Base-by-base conservation (phyloP, 2,888 invertebrate genomes). In the Drosophila greeni region DNA sequence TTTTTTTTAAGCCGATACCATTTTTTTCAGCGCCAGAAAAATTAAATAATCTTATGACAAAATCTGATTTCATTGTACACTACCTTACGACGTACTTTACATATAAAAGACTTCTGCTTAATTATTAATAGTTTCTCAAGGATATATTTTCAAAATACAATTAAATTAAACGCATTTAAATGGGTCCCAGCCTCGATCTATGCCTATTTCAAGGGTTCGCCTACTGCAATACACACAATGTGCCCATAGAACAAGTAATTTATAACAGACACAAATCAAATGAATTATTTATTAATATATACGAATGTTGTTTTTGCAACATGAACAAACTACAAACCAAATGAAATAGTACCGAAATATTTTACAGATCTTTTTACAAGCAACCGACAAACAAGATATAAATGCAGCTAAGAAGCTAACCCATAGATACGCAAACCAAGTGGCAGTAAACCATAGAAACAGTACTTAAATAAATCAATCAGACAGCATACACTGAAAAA, bases 161-260 rank as follows among this genome's bases (percentile, higher is more conserved):
- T 23, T 40, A 14, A 14, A 23, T 23, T 23, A 14, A 23, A 8
- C 8, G 8, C 9, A 23, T 24, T 8, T 11, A 29, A 16, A 29
- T 9, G 29, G 37, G 55, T 66, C 36, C 48, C 57, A 39, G 58
- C 11, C 8, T 33, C 14, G 24, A 36, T 49, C 51, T 57, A 26
- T 24, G 31, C 37, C 37, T 34, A 31, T 31, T 14, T 43, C 45
- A 47, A 54, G 26, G 11, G 40, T 54, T 58, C 69, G 29, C 40
- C 26, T 72, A 77, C 80, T 75, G 82, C 84, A 82, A 76, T 82
- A 78, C 77, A 82, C 78, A 79, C 82, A 77, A 82, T 82, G 85
- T 85, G 85, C 85, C 85, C 85, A 85, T 85, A 85, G 85, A 86
- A 84, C 84, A 80, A 78, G 85, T 84, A 83, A 85, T 76, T 77